Evolutionary conservation across 2,113 vertebrate species (phyloP).

Genomic region (Chaetodon auriga): DNA sequence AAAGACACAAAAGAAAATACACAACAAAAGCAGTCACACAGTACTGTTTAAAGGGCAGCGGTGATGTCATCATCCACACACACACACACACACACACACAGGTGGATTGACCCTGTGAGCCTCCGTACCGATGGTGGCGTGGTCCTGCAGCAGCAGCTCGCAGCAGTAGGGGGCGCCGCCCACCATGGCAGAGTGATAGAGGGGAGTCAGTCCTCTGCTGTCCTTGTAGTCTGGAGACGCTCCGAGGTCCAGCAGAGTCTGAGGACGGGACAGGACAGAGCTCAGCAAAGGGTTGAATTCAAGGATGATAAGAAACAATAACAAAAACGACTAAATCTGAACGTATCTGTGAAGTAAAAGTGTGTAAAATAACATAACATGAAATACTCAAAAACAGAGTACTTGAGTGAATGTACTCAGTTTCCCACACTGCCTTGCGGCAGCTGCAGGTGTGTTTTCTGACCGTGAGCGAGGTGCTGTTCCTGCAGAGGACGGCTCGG

Average conservation of each 20-base stretch:
- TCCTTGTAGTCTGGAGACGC: conserved; percentile 98
- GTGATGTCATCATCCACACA: neutral
- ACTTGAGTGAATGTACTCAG: too few relatives aligned
- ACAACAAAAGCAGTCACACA: neutral
- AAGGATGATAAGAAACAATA: neutral
- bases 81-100: conserved; percentile 27
- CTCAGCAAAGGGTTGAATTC: neutral
- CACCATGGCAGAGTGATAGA: conserved; percentile 96
- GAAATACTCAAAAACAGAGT: too few relatives aligned
- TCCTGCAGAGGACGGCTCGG: conserved; percentile 88
- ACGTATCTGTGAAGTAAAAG: too few relatives aligned
- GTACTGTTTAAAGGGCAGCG: neutral
- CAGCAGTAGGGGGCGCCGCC: conserved; percentile 97
- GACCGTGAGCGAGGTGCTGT: conserved; percentile 83
- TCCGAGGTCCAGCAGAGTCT: conserved; percentile 95
- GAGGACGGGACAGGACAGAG: neutral
- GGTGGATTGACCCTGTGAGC: neutral
- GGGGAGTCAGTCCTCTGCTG: conserved; percentile 93
- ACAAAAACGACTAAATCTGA: neutral
- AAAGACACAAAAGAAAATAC: conserved; percentile 4
- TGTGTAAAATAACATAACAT: too few relatives aligned
- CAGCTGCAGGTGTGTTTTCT: conserved; percentile 28
- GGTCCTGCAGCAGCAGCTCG: conserved; percentile 94
- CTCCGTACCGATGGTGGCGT: conserved; percentile 88
- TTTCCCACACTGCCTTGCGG: too few relatives aligned